Evolutionary conservation across 2,797 vertebrate genomes (phyloP).

Genomic region (Myotis daubentonii): DNA sequence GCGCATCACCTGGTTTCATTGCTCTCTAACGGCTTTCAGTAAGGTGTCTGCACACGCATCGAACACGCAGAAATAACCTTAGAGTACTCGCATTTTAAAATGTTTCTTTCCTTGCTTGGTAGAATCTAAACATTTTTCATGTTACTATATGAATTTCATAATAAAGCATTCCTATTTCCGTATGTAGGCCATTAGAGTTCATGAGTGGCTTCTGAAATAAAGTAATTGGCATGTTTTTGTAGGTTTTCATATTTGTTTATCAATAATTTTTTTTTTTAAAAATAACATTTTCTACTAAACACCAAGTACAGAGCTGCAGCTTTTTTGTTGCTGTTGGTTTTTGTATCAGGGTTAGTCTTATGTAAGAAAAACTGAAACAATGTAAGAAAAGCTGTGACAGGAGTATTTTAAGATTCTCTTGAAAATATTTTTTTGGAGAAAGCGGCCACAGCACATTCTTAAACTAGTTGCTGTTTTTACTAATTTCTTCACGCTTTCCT

Average conservation of each 20-base stretch:
- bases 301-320: not conserved
- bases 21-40: not conserved
- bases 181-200: not conserved
- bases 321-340: not conserved
- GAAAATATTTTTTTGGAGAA: not conserved
- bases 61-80: not conserved
- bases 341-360: not conserved
- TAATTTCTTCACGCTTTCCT: not conserved
- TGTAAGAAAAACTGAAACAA: not conserved
- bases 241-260: not conserved
- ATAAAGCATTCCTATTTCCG: slow-evolving; percentile 6
- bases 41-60: not conserved
- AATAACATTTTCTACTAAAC: not conserved
- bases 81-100: not conserved
- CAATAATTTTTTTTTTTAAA: not conserved
- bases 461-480: not conserved
- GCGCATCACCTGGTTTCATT: not conserved
- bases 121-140: not conserved
- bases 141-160: not conserved
- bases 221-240: not conserved
- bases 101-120: not conserved
- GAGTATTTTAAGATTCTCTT: not conserved
- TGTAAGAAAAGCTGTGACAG: not conserved
- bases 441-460: not conserved
- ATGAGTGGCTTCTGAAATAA: not conserved